Base-by-base conservation (phyloP, 2,888 invertebrate species). In the Trachelus troglodyta region DNA sequence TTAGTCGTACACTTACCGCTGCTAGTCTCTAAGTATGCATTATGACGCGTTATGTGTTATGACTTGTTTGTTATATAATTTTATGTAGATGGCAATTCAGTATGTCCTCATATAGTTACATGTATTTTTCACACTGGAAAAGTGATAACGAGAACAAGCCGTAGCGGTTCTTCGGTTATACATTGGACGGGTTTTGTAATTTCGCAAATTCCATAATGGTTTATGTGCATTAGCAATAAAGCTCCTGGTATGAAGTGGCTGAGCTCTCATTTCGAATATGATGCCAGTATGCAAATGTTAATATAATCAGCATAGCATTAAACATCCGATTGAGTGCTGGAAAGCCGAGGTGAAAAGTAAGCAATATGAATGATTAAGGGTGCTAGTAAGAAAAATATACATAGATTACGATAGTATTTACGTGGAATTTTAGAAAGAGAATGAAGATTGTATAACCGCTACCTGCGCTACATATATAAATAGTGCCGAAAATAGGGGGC, bases 1-100 rank as follows among this genome's bases (percentile, higher is more conserved):
- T 56, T 23, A 56, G 56, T 23, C 23, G 23, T 56, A 23, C 23
- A 56, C 56, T 56, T 23, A 56, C 56, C 56, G 23, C 15, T 56
- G 56, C 23, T n/a, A 34, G 74, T 69, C 78, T 77, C 77, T 77
- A 79, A 79, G 78, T 78, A 76, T 56, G 69, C 73, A 75, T 81
- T 80, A 80, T 77, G 76, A 76, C 76, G 73, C 23, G 75, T 15
- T 15, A 37, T 37, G 37, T 37, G 37, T 15, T 37, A 37, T 37
- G 81, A 77, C 79, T 69, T 79, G 82, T 80, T 79, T 79, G 85
- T 84, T 80, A 74, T 77, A 73, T 79, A 76, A 81, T 77, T 80
- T 83, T 76, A 30, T 56, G 23, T 23, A 56, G 23, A 56, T 23
- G 23, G 56, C 6, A 56, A 23, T 56, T 56, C 56, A 23, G 56